Percentiles rank a stretch among this genome's conserved stretches.
Evolutionary conservation across 2,797 vertebrate species (phyloP).

Genomic region (Gobio occitaniae): DNA sequence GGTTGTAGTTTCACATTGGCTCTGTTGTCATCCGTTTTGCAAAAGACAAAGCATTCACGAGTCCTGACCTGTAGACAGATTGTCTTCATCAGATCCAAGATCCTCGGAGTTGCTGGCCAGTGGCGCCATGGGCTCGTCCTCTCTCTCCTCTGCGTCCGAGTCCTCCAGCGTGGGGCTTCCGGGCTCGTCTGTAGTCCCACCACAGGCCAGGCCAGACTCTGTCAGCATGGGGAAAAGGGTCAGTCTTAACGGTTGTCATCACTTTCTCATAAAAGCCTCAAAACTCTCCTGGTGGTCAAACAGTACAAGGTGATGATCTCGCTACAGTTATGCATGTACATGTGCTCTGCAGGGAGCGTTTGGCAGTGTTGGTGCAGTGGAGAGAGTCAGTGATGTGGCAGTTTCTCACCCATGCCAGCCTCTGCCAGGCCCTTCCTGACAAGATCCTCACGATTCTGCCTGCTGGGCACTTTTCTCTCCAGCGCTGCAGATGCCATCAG

Average conservation of each 20-base stretch:
- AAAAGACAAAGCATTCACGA: neutral
- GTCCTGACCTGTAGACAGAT: conserved; percentile 73
- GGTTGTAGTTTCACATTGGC: neutral
- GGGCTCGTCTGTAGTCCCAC: conserved; percentile 68
- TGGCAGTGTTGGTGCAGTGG: neutral
- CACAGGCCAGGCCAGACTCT: conserved; percentile 76
- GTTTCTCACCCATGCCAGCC: conserved; percentile 81
- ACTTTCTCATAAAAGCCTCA: conserved; percentile 41
- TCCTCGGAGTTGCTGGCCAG: conserved; percentile 76
- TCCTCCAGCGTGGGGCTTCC: conserved; percentile 69
- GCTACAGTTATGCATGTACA: neutral
- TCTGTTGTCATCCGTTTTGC: neutral
- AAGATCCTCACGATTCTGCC: conserved; percentile 86
- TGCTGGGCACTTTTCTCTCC: conserved; percentile 88
- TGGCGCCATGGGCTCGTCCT: conserved; percentile 71
- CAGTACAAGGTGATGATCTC: conserved; percentile 23
- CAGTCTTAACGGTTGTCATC: conserved; percentile 24
- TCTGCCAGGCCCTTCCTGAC: conserved; percentile 86
- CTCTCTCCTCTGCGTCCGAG: conserved; percentile 75
- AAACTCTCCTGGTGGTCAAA: conserved; percentile 13
- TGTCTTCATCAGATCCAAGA: conserved; percentile 74
- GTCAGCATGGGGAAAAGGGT: neutral
- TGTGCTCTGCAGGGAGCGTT: neutral
- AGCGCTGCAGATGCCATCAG: conserved; percentile 73
- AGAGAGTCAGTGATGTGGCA: conserved; percentile 12